Percentiles rank a stretch among this genome's conserved stretches.
Conservation (phyloP, 2,113 vertebrate genomes). For the Xenopus tropicalis region DNA sequence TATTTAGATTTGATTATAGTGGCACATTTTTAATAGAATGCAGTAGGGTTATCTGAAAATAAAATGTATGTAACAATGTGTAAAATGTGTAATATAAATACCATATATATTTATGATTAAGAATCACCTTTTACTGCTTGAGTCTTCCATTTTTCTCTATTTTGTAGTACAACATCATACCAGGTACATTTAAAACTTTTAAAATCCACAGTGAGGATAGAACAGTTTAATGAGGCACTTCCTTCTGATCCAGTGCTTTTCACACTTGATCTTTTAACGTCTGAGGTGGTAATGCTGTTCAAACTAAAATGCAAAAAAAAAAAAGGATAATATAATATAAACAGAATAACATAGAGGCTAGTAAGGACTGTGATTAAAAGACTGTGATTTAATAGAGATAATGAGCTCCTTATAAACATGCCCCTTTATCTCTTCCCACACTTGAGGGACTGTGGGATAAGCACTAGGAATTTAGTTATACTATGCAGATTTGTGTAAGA, state of each 20-base stretch:
- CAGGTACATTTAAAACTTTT: slow-evolving; percentile 90
- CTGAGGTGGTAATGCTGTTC: slow-evolving; percentile 81
- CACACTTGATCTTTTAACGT: slow-evolving; percentile 77
- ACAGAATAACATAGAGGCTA: no score
- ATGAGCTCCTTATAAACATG: no score
- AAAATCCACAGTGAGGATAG: slow-evolving; percentile 85
- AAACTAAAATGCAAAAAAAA: slow-evolving; percentile 64
- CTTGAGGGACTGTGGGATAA: no score
- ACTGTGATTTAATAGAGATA: no score
- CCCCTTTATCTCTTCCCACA: no score
- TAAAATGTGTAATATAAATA: neutral
- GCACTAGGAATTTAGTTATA: no score
- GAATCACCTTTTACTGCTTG: slow-evolving; percentile 88
- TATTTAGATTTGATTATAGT: no score
- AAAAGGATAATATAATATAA: neutral
- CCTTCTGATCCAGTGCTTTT: slow-evolving; percentile 83
- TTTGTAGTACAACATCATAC: slow-evolving; percentile 89
- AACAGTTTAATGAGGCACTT: slow-evolving; percentile 77
- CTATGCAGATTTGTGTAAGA: no score
- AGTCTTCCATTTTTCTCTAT: slow-evolving; percentile 89
- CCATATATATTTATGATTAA: neutral
- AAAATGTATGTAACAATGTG: no score
- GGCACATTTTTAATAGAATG: no score
- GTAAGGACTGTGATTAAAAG: no score
- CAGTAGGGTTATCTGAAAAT: no score